Evolutionary conservation across 2,888 invertebrate genomes (phyloP).

Genomic region (Cheilosia vulpina): DNA sequence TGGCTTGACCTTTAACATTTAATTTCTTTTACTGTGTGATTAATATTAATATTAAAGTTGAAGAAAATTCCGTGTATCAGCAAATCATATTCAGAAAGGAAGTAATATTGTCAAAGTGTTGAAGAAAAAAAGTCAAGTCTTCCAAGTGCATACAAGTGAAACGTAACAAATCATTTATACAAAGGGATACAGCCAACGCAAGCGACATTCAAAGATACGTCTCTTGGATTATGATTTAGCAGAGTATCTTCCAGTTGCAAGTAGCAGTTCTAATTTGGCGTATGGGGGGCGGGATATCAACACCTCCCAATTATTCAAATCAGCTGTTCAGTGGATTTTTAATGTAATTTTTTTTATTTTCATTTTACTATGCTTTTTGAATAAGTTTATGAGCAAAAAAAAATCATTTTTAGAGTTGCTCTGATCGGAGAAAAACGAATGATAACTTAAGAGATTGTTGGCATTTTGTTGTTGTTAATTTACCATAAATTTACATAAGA

Average conservation of each 20-base stretch:
- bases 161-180: conserved; percentile 4
- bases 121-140: conserved; percentile 30
- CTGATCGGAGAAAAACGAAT: conserved; percentile 1
- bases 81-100: conserved; percentile 46
- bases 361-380: conserved; percentile 22
- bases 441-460: neutral
- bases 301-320: conserved; percentile 74
- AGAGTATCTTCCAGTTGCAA: conserved; percentile 41
- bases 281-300: conserved; percentile 76
- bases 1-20: conserved; percentile 64
- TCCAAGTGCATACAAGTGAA: conserved; percentile 39
- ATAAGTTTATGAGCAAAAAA: conserved; percentile 54
- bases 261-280: conserved; percentile 53
- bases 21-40: conserved; percentile 27
- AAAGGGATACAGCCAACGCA: conserved; percentile 29
- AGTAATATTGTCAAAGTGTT: conserved; percentile 31
- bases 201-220: conserved; percentile 17
- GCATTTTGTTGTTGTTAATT: neutral
- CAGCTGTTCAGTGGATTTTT: conserved; percentile 75
- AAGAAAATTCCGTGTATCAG: neutral
- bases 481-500: conserved; percentile 39
- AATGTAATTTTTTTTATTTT: conserved; percentile 67
- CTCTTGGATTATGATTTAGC: conserved; percentile 45
- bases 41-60: conserved; percentile 18
- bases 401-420: conserved; percentile 4